A percentile compares a stretch with the other conserved stretches of the same genome.
Conservation (phyloP, 2,113 vertebrate genomes). For the Ailuropoda melanoleuca region DNA sequence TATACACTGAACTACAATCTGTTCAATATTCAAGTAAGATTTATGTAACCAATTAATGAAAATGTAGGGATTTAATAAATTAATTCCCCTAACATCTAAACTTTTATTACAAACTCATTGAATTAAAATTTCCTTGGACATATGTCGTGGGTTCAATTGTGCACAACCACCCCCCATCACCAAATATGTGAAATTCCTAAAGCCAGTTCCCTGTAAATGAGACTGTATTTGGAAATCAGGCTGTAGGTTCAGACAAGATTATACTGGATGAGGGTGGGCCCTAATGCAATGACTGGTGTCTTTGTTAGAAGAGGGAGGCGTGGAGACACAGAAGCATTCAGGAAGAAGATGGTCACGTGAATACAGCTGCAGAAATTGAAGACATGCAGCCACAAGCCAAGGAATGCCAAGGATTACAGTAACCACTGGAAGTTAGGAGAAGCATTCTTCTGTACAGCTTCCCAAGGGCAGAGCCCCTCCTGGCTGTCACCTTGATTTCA, state of each 20-base stretch:
- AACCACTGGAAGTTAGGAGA: background rate
- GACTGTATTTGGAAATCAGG: background rate
- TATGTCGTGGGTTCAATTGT: background rate
- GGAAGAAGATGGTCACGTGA: background rate
- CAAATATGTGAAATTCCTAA: background rate
- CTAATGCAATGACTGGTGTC: background rate
- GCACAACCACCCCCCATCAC: too few relatives aligned
- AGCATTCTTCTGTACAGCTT: background rate
- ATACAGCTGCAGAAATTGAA: background rate
- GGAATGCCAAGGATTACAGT: background rate
- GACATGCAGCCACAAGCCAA: background rate
- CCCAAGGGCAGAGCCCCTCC: background rate
- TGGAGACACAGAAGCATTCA: background rate
- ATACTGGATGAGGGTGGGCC: rapidly evolving
- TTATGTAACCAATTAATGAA: background rate
- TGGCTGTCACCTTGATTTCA: background rate
- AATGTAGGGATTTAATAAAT: background rate
- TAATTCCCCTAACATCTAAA: background rate
- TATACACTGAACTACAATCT: background rate
- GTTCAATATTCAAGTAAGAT: background rate
- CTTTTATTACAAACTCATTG: background rate
- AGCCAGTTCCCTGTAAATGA: background rate
- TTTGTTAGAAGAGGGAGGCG: background rate
- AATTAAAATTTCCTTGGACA: background rate
- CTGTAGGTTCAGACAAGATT: background rate